Evolutionary conservation across 2,113 vertebrate genomes (phyloP).

Genomic region (Eretmochelys imbricata): DNA sequence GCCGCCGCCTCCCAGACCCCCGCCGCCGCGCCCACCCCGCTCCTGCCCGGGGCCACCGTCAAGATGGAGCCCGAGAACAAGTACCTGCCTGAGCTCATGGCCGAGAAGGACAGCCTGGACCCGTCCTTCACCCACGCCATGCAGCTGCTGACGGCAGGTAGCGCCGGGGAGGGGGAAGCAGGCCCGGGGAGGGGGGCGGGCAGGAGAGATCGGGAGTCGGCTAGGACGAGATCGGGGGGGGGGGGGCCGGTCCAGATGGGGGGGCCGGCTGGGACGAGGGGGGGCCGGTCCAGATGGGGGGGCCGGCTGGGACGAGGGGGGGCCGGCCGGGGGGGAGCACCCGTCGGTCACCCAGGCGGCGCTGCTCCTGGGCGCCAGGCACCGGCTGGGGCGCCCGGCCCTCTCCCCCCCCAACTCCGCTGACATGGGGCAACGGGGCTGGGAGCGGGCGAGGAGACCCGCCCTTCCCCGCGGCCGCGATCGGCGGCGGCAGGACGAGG

Average conservation of each 20-base stretch:
- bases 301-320: not conserved
- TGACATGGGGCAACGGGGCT: too few species aligned
- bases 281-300: not conserved
- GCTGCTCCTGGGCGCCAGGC: not conserved
- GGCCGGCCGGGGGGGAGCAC: not conserved
- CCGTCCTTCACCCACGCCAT: constrained; percentile 96
- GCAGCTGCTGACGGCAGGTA: constrained; percentile 88
- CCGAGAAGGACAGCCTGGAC: constrained; percentile 96
- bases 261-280: not conserved
- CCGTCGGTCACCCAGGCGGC: not conserved
- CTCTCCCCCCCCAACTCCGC: too few species aligned
- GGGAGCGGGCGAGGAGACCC: not conserved
- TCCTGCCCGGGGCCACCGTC: constrained; percentile 61
- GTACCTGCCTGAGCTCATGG: constrained; percentile 95
- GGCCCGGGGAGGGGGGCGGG: not conserved
- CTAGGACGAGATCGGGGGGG: not conserved
- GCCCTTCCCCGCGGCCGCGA: not conserved
- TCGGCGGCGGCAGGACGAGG: not conserved
- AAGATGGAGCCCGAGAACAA: constrained; percentile 94
- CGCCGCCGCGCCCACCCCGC: not conserved
- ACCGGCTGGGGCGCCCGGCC: not conserved
- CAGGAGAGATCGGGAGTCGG: too few species aligned
- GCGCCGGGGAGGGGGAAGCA: not conserved
- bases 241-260: too few species aligned
- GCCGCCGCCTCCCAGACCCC: constrained; percentile 14